Conservation (phyloP, 37 sponge, comb jelly and placozoan genomes). For the Aphrocallistes beatrix region DNA sequence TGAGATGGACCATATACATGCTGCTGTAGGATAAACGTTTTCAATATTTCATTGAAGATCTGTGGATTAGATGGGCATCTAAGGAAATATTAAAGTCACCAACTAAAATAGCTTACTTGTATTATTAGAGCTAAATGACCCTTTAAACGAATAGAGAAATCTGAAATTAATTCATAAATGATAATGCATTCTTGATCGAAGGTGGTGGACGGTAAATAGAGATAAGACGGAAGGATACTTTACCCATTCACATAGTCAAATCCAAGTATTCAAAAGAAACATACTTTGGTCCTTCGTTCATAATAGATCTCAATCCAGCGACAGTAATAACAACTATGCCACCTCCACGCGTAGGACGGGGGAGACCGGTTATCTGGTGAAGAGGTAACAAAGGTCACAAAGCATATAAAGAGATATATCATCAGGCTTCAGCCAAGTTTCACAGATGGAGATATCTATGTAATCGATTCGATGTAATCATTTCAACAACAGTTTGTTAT, state of each 20-base stretch:
- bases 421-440: slow-evolving; percentile 7
- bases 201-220: slow-evolving; percentile 10
- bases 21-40: too few species aligned
- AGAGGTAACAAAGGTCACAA: slow-evolving; percentile 9
- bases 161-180: neutral
- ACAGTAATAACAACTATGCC: neutral
- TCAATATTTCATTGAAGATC: too few species aligned
- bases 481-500: neutral
- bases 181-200: neutral
- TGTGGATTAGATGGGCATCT: too few species aligned
- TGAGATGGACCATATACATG: too few species aligned
- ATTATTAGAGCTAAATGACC: neutral
- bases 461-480: neutral
- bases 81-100: too few species aligned
- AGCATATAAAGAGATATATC: neutral
- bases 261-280: slow-evolving; percentile 9
- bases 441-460: neutral
- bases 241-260: neutral
- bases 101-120: neutral
- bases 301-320: neutral
- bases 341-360: neutral
- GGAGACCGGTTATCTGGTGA: neutral
- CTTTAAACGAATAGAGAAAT: neutral
- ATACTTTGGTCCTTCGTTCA: neutral
- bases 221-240: neutral